Evolutionary conservation across 2,797 vertebrate genomes (phyloP).

Genomic region (Antennarius maculatus): DNA sequence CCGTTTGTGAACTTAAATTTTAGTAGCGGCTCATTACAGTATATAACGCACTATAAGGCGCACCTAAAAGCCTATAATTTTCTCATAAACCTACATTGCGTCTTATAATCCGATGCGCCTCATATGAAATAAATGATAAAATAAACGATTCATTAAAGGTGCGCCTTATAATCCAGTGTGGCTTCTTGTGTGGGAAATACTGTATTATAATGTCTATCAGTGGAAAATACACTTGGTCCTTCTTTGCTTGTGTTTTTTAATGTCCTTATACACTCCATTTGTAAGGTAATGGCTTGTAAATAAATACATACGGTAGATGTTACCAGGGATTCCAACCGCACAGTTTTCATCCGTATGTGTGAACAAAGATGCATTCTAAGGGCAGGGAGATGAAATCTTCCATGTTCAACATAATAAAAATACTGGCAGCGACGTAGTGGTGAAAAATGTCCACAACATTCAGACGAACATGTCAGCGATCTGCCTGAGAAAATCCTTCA

Average conservation of each 20-base stretch:
- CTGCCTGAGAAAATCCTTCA: constrained; percentile 46
- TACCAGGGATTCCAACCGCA: background rate
- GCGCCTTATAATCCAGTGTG: no score
- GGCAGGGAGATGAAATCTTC: constrained; percentile 2
- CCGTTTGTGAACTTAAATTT: background rate
- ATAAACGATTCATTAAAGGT: no score
- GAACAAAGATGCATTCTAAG: background rate
- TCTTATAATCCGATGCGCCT: no score
- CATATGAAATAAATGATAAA: no score
- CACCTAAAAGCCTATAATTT: no score
- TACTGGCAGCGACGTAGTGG: constrained; percentile 21
- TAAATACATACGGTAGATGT: background rate
- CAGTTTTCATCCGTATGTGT: background rate
- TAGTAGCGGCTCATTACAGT: background rate
- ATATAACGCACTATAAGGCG: no score
- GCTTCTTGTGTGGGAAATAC: no score
- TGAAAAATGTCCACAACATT: constrained; percentile 21
- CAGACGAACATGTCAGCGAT: constrained; percentile 38
- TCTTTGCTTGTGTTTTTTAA: background rate
- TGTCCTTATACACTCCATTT: background rate
- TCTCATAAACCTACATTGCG: no score
- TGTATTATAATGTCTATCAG: constrained; percentile 1
- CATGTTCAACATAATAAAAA: constrained; percentile 7
- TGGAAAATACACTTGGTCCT: background rate
- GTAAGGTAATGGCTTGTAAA: background rate